Conservation (phyloP, 2,888 invertebrate species). For the Aphodius granarius region DNA sequence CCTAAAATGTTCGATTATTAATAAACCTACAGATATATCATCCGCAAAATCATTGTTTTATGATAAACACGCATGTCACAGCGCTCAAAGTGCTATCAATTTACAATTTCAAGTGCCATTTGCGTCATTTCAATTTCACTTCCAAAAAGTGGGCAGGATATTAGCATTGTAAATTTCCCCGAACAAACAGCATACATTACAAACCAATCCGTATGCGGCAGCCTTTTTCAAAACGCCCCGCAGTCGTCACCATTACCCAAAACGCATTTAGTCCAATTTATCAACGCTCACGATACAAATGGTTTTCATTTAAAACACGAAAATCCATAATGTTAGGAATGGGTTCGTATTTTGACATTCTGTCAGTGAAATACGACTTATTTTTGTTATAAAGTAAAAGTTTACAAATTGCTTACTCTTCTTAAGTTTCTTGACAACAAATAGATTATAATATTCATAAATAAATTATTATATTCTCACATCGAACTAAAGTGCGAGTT, state of each 20-base stretch:
- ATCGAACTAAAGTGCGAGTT: too few species aligned
- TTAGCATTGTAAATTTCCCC: constrained; percentile 37
- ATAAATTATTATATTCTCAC: too few species aligned
- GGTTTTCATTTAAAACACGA: too few species aligned
- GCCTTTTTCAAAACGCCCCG: not conserved
- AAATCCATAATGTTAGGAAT: too few species aligned
- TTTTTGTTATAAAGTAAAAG: too few species aligned
- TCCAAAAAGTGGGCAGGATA: constrained; percentile 33
- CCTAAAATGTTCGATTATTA: not conserved
- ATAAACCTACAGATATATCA: not conserved
- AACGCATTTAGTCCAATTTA: constrained; percentile 14
- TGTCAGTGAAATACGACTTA: too few species aligned
- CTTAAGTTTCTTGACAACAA: too few species aligned
- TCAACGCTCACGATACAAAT: not conserved
- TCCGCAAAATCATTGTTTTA: not conserved
- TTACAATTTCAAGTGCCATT: constrained; percentile 28
- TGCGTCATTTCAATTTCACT: constrained; percentile 31
- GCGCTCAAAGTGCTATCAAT: constrained; percentile 5
- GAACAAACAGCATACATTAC: constrained; percentile 36
- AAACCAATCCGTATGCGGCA: not conserved
- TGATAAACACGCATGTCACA: constrained; percentile 2
- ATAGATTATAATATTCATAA: too few species aligned
- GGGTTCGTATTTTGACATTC: too few species aligned
- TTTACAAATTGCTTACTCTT: too few species aligned
- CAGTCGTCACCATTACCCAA: constrained; percentile 7